These are phyloP conservation scores for Platyrinchus mystaceus DNA, from an alignment of 2,797 vertebrate species.

Conservation along the genomic window DNA sequence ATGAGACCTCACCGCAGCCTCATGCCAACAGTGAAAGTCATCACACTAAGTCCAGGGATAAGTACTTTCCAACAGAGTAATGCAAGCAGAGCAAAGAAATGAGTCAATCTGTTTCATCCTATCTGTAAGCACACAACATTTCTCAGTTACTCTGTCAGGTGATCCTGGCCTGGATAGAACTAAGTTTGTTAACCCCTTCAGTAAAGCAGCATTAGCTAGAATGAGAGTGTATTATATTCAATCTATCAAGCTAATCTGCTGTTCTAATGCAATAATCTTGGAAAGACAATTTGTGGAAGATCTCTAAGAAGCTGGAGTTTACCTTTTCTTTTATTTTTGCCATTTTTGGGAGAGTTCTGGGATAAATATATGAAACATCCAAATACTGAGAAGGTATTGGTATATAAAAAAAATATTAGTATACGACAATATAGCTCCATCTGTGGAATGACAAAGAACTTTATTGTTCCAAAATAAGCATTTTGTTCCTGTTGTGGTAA, in stretches of 20 bases:
- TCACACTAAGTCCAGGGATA: background rate
- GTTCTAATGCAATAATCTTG: constrained; percentile 3
- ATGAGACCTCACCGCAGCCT: background rate
- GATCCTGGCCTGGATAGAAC: constrained; percentile 31
- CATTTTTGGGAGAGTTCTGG: background rate
- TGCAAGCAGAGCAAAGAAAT: background rate
- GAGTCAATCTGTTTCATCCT: background rate
- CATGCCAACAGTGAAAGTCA: accelerated
- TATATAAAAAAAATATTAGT: background rate
- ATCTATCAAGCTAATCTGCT: constrained; percentile 19
- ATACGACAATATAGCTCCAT: background rate
- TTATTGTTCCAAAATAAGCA: background rate
- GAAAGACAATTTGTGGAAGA: background rate
- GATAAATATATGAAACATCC: background rate
- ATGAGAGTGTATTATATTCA: background rate
- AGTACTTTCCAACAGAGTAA: background rate
- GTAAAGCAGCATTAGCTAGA: constrained; percentile 33
- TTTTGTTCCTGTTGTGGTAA: background rate
- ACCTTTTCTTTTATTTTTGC: background rate
- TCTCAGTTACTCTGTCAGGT: background rate
- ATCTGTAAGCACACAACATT: background rate
- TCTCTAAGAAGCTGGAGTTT: background rate
- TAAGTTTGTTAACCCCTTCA: constrained; percentile 35
- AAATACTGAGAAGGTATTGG: background rate
- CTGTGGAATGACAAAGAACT: background rate